Conservation (phyloP, 2,797 vertebrate species). For the Oreochromis grahami region DNA sequence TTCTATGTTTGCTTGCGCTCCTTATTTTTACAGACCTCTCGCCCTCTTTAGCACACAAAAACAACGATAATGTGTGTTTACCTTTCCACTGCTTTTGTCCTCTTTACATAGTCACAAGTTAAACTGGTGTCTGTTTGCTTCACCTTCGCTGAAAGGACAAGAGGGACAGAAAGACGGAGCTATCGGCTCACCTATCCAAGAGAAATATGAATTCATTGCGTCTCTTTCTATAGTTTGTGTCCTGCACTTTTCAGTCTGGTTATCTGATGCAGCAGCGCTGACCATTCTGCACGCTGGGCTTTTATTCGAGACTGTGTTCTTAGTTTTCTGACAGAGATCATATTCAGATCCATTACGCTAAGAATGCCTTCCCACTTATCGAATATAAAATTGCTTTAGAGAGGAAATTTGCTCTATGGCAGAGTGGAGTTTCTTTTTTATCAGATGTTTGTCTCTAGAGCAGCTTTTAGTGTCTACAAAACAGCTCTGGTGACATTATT, state of each 20-base stretch:
- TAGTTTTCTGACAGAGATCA: constrained; percentile 78
- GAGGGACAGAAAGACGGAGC: background rate
- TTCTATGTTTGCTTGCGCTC: background rate
- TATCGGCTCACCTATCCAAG: constrained; percentile 16
- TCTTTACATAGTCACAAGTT: background rate
- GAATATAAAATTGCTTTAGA: constrained; percentile 79
- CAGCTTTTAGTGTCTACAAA: constrained; percentile 73
- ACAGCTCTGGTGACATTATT: constrained; percentile 73
- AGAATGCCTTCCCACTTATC: constrained; percentile 81
- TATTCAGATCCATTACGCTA: constrained; percentile 79
- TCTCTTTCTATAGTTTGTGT: constrained; percentile 52
- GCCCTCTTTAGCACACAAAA: background rate
- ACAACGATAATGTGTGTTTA: background rate
- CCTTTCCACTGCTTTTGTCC: background rate
- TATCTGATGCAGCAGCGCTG: constrained; percentile 66
- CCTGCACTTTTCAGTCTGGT: constrained; percentile 51
- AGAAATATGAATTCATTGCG: constrained; percentile 33
- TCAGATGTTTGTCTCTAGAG: constrained; percentile 76
- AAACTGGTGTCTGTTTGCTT: background rate
- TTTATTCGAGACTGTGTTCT: constrained; percentile 67
- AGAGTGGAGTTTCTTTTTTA: constrained; percentile 71
- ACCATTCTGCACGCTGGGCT: constrained; percentile 54
- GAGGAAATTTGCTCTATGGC: constrained; percentile 76
- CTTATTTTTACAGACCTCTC: background rate
- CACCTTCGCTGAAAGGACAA: constrained; percentile 1